A percentile compares a stretch with the other conserved stretches of the same genome.
Evolutionary conservation across 1,140 invertebrate genomes (phyloP).

Genomic region (Formica exsecta): DNA sequence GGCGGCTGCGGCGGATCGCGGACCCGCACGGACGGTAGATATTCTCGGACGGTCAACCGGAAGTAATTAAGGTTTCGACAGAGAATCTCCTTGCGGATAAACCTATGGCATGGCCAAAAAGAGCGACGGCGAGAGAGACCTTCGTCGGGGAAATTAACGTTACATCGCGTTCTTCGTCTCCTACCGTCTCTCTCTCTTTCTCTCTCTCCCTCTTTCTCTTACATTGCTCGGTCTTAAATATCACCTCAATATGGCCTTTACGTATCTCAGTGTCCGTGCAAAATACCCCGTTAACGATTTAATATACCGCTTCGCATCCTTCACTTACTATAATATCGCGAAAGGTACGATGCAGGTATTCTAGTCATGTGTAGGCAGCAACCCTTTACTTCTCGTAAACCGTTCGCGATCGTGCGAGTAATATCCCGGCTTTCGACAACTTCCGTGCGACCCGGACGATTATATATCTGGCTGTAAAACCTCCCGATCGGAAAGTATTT

Average conservation of each 20-base stretch:
- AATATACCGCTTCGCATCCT: slow-evolving; percentile 44
- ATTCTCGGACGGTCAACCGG: slow-evolving; percentile 71
- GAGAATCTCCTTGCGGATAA: slow-evolving; percentile 65
- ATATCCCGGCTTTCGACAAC: slow-evolving; percentile 13
- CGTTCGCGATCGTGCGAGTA: not conserved
- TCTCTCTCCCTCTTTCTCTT: not conserved
- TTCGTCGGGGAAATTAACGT: slow-evolving; percentile 43
- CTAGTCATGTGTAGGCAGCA: not conserved
- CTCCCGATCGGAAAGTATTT: not conserved
- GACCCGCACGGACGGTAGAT: slow-evolving; percentile 48
- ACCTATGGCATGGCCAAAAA: slow-evolving; percentile 37
- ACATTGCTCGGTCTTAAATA: slow-evolving; percentile 15
- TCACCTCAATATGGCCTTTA: slow-evolving; percentile 1
- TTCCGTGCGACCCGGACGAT: not conserved
- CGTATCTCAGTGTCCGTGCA: not conserved
- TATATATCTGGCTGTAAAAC: not conserved
- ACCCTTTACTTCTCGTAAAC: not conserved
- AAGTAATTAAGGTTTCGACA: slow-evolving; percentile 76
- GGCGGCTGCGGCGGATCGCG: slow-evolving; percentile 41
- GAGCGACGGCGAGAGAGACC: slow-evolving; percentile 31
- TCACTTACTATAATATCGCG: slow-evolving; percentile 10
- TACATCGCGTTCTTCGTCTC: not conserved
- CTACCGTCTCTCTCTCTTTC: not conserved
- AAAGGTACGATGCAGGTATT: not conserved
- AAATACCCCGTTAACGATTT: slow-evolving; percentile 44